Evolutionary conservation across 2,113 vertebrate genomes (phyloP), one percentile per base, ranked within the genome.

Genomic region (Potamarius usumacintae): DNA sequence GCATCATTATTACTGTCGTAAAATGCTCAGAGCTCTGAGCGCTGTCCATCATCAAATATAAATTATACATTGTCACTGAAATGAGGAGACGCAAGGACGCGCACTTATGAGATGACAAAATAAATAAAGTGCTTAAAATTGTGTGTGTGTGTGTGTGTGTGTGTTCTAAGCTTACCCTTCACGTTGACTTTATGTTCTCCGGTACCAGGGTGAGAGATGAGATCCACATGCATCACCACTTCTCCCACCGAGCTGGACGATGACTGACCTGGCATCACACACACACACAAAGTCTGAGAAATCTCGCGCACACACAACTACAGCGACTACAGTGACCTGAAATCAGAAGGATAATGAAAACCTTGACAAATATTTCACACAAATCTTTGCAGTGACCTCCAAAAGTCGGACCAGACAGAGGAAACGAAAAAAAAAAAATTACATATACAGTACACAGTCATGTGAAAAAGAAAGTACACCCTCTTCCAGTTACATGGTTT

Each of bases 151-250:
- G 15, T 22, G 27, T 34, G 80, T 30, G 74, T 80, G 58, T 76
- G 67, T 80, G 22, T 77, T 10, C 69, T 52, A 87, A 86, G 55
- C 93, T 91, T 95, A 99, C 98, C 97, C 97, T 97, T 99, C 58
- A 97, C 97, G 87, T 94, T 97, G 94, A 99, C 96, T 96, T 97
- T 99, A 92, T 99, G 97, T 87, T 99, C 98, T 63, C 97, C 97
- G 0, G 97, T 98, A 90, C 98, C 97, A 79, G 97, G 97, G 89
- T 96, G 96, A 88, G 97, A 95, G 77, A 97, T 94, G 88, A 99
- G 86, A 90, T 99, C 98, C 93, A 99, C 97, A 57, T 99, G 97
- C 83, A 99, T 93, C 50, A 96, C 96, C 91, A 98, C 96, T 92
- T 99, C 98, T 78, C 98, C 98, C 89, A 98, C 96, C 1, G 97